Evolutionary conservation across 2,888 invertebrate genomes (phyloP).

Genomic region (Gnatocerus cornutus): DNA sequence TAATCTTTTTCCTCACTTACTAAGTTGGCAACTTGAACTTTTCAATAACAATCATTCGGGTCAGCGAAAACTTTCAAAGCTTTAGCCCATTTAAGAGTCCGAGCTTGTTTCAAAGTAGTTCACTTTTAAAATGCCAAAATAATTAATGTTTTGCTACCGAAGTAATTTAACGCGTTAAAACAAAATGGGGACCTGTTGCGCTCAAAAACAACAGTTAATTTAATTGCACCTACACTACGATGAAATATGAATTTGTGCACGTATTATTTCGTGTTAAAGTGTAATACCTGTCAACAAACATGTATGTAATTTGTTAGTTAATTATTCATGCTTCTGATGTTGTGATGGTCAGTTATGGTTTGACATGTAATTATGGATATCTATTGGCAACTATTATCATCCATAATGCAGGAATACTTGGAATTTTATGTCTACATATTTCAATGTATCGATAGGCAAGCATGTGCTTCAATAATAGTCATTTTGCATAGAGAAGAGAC

Average conservation of each 20-base stretch:
- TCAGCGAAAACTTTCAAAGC: conserved; percentile 24
- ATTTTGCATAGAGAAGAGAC: too few relatives aligned
- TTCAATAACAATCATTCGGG: conserved; percentile 38
- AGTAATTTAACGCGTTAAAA: conserved; percentile 47
- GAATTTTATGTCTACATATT: too few relatives aligned
- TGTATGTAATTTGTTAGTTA: conserved; percentile 30
- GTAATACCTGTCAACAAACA: conserved; percentile 38
- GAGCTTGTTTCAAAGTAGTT: conserved; percentile 22
- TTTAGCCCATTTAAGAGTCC: conserved; percentile 22
- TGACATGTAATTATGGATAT: conserved; percentile 17
- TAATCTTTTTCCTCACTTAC: conserved; percentile 32
- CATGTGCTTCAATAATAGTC: too few relatives aligned
- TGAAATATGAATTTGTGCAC: conserved; percentile 46
- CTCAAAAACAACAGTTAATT: conserved; percentile 42
- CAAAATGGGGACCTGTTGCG: conserved; percentile 50
- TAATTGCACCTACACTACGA: conserved; percentile 43
- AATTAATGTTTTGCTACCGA: conserved; percentile 40
- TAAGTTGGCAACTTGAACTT: conserved; percentile 29
- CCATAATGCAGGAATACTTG: neutral
- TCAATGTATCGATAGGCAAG: too few relatives aligned
- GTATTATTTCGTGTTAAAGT: conserved; percentile 38
- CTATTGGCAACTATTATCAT: neutral
- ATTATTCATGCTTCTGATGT: conserved; percentile 32
- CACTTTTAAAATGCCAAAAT: conserved; percentile 43
- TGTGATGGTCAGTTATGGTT: conserved; percentile 23